Conservation (phyloP, 2,888 invertebrate genomes). For the Strigamia maritima region DNA sequence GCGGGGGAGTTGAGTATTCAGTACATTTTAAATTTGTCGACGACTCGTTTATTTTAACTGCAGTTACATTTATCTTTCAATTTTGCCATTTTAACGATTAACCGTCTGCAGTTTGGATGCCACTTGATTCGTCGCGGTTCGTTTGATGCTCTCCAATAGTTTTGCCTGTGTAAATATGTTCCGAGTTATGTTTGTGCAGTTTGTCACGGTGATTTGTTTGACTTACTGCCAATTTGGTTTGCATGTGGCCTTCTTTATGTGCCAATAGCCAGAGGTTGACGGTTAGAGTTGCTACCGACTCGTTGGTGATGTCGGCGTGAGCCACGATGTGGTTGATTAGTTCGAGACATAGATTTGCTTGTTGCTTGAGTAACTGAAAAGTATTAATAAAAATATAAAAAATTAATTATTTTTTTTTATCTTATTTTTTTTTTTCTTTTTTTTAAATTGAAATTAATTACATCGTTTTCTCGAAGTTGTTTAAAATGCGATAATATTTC, state of each 20-base stretch:
- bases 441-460: constrained; percentile 41
- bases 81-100: not conserved
- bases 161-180: not conserved
- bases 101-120: not conserved
- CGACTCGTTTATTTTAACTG: not conserved
- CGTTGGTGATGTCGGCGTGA: constrained; percentile 51
- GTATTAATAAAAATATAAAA: too few relatives aligned
- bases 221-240: constrained; percentile 58
- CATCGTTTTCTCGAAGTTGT: constrained; percentile 61
- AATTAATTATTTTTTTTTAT: too few relatives aligned
- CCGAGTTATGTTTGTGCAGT: not conserved
- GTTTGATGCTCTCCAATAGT: not conserved
- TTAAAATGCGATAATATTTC: constrained; percentile 70
- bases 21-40: not conserved
- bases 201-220: not conserved
- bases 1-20: not conserved
- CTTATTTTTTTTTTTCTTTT: not conserved
- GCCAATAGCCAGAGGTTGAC: constrained; percentile 78
- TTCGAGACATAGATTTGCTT: constrained; percentile 69
- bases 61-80: not conserved
- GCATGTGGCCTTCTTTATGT: constrained; percentile 62
- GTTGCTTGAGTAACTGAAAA: constrained; percentile 49
- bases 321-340: constrained; percentile 51
- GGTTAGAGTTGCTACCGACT: constrained; percentile 65
- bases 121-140: not conserved